Evolutionary conservation across 2,797 vertebrate genomes (phyloP).

Genomic region (Diglossa cyanea): DNA sequence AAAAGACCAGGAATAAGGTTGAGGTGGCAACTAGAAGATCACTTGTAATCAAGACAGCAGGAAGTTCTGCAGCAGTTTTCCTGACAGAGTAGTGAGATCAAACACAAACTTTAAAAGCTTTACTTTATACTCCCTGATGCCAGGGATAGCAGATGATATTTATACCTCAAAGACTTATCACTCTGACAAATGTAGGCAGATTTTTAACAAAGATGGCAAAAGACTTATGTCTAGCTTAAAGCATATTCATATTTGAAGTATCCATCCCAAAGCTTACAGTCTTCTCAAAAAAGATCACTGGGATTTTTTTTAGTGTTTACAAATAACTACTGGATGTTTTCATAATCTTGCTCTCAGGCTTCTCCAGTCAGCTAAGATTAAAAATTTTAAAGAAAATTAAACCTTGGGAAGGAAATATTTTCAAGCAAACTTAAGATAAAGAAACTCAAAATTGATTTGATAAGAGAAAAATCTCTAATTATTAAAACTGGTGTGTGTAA

Average conservation of each 20-base stretch:
- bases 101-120: not conserved
- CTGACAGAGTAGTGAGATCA: not conserved
- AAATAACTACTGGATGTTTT: not conserved
- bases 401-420: not conserved
- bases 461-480: not conserved
- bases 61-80: not conserved
- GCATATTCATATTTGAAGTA: not conserved
- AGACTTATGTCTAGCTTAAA: not conserved
- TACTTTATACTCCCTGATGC: not conserved
- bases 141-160: not conserved
- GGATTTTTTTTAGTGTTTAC: not conserved
- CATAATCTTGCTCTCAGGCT: not conserved
- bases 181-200: not conserved
- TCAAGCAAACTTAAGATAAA: not conserved
- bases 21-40: not conserved
- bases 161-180: not conserved
- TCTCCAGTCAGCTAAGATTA: not conserved
- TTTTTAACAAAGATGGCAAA: slow-evolving; percentile 6
- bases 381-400: not conserved
- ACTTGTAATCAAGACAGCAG: not conserved
- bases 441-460: not conserved
- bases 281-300: not conserved
- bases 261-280: not conserved
- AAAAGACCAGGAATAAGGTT: not conserved
- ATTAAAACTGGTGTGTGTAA: not conserved